Base-by-base conservation (phyloP, 2,888 invertebrate genomes). In the Platycheirus albimanus region DNA sequence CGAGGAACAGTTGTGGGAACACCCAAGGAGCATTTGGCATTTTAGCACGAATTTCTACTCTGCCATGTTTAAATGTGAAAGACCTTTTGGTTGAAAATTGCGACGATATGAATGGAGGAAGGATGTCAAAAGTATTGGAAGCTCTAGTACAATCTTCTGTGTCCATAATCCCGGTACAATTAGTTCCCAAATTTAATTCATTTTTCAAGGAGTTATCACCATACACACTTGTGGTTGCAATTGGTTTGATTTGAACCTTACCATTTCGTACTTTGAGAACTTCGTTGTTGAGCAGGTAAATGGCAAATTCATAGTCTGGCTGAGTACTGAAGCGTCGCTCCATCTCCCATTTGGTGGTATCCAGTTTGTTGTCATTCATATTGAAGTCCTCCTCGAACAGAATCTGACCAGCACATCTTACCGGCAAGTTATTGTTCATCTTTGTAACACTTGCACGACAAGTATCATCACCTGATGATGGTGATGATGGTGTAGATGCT, bases 21-120 rank as follows among this genome's bases (percentile, higher is more conserved):
- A 95, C 91, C 95, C 96, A 96, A 86, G 95, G 94, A 11, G 95
- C 95, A 70, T 92, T 91, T 0, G 96, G 96, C 78, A 96, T 88
- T 89, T 94, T 95, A 0, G 96, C 96, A 20, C 93, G 92, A 2
- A 96, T 91, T 86, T 94, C 92, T 1, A 96, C 91, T 43, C 91
- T 92, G 8, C 96, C 96, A 87, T 95, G 95, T 10, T 92, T 92
- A 86, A 96, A 96, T 6, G 92, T 92, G 85, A 96, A 94, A 30
- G 92, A 88, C 88, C 96, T 96, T 38, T 93, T 94, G 1, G 93
- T 94, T 15, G 92, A 93, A 61, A 96, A 88, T 77, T 93, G 92
- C 0, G 94, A 93, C 0, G 95, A 94, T 33, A 93, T 90, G 0
- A 95, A 90, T 0, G 96, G 96, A 0, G 95, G 95, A 33, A 95